phyloP scores from a whole-genome alignment of 1,140 invertebrate genomes.

The Euwallacea similis region DNA sequence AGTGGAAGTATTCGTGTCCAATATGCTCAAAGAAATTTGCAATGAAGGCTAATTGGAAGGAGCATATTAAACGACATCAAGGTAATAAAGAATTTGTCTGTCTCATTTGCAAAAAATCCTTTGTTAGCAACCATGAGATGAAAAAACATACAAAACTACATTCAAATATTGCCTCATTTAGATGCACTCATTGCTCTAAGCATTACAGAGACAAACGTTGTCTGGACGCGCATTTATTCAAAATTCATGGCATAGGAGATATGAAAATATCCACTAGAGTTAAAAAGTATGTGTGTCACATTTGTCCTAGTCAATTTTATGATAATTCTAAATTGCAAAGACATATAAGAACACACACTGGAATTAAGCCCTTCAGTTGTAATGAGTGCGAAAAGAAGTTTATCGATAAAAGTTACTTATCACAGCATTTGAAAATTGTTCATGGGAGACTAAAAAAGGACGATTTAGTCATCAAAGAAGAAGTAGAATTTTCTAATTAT shows the following conservation, averaged over 20 bases:
- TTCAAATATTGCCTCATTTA: constrained; percentile 40
- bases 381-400: constrained; percentile 62
- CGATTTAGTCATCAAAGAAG: background rate
- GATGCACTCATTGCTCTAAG: constrained; percentile 48
- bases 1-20: constrained; percentile 46
- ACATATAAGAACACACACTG: constrained; percentile 69
- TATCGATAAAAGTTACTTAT: constrained; percentile 45
- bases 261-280: constrained; percentile 37
- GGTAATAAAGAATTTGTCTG: constrained; percentile 73
- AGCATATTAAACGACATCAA: constrained; percentile 75
- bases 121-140: constrained; percentile 52
- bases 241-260: constrained; percentile 44
- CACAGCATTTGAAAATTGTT: constrained; percentile 40
- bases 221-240: constrained; percentile 42
- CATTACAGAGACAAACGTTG: constrained; percentile 43
- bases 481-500: constrained; percentile 2
- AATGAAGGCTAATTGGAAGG: constrained; percentile 42
- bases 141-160: constrained; percentile 45
- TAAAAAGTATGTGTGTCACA: constrained; percentile 44
- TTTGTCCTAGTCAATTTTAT: constrained; percentile 58
- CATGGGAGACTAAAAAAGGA: constrained; percentile 21
- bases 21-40: constrained; percentile 44
- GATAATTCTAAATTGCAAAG: constrained; percentile 62
- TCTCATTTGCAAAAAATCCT: constrained; percentile 71
- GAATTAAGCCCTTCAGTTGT: constrained; percentile 69